Percentiles rank a stretch among this genome's conserved stretches.
Conservation (phyloP, 2,797 vertebrate genomes). For the Lycodopsis pacificus region DNA sequence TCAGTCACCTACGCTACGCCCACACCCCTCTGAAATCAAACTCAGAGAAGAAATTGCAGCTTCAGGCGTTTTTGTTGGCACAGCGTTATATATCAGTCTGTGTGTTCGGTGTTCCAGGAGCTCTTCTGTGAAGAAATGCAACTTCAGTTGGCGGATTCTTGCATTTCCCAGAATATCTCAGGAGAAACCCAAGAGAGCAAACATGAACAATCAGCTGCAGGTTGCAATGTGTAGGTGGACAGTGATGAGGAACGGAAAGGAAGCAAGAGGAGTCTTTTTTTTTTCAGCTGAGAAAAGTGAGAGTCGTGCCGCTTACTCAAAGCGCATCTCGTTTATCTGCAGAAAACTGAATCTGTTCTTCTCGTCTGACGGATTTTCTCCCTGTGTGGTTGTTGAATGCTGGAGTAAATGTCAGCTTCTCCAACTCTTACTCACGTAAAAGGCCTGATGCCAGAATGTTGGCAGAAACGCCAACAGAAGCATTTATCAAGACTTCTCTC, state of each 20-base stretch:
- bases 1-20: constrained; percentile 38
- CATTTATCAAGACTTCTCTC: neutral
- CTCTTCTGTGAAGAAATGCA: neutral
- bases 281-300: constrained; percentile 4
- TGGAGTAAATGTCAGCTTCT: constrained; percentile 12
- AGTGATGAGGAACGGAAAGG: constrained; percentile 8
- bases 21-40: constrained; percentile 33
- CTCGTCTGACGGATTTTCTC: neutral
- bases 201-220: constrained; percentile 21
- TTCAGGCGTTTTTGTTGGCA: constrained; percentile 15
- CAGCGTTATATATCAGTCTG: neutral
- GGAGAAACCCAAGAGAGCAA: constrained; percentile 23
- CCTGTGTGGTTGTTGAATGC: neutral
- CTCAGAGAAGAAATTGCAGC: constrained; percentile 2
- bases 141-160: constrained; percentile 15
- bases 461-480: neutral
- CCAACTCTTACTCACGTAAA: neutral
- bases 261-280: constrained; percentile 1
- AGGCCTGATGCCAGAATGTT: neutral
- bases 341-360: neutral
- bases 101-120: constrained; percentile 1
- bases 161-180: constrained; percentile 42
- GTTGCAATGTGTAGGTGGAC: constrained; percentile 46
- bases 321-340: neutral
- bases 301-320: constrained; percentile 9